Base-by-base conservation (phyloP, 2,113 vertebrate species). In the Bostrychus sinensis region DNA sequence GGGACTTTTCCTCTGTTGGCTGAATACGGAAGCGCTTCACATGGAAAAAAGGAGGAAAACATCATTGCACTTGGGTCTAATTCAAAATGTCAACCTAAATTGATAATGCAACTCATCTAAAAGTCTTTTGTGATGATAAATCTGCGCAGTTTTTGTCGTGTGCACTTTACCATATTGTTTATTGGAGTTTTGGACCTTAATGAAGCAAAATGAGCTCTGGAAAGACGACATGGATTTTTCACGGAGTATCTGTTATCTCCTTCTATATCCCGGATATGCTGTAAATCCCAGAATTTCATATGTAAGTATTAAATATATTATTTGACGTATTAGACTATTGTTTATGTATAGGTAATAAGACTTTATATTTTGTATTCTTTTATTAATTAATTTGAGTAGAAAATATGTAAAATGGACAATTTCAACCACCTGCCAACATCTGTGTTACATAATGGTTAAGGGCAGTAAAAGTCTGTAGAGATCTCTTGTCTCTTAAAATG, bases 251-350 rank as follows among this genome's bases (percentile, higher is more conserved):
- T 69, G 71, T 75, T 64, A 65, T 58, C 62, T 76, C 20, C 62
- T 72, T 78, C 72, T 64, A 56, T 84, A 82, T 69, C 20, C 56
- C 81, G 81, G 74, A 89, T 84, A 86, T 58, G 89, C 86, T 80
- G 64, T 85, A 59, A 84, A 89, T 75, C 67, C 81, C 76, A 81
- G 82, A 89, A 80, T 90, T 92, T 89, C 88, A 83, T 39, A 81
- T 78, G 91, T 91, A 77, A 90, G 91, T 91, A 84, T 42, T 1
- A 7, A 42, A 23, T n/a, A n/a, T n/a, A n/a, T n/a, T n/a, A n/a
- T n/a, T n/a, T n/a, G n/a, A n/a, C n/a, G n/a, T n/a, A n/a, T n/a
- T n/a, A n/a, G n/a, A n/a, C n/a, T n/a, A n/a, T n/a, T n/a, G n/a
- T n/a, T n/a, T n/a, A n/a, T n/a, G n/a, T n/a, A n/a, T n/a, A n/a